Conservation (phyloP, 37 sponge, comb jelly and placozoan genomes). For the Tethya wilhelma region DNA sequence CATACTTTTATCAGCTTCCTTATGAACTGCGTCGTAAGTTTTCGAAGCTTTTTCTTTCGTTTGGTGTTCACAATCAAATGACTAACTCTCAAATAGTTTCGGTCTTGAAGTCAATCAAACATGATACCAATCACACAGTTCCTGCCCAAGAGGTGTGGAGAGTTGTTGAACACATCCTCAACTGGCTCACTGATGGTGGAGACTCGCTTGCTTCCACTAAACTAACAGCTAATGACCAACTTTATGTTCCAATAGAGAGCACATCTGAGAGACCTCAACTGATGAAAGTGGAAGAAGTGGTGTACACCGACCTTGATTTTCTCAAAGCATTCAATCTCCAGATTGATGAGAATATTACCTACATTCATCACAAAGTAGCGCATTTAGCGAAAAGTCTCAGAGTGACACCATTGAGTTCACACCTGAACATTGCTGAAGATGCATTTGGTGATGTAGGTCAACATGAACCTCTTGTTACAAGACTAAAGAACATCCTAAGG, state of each 20-base stretch:
- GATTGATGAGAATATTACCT: background rate
- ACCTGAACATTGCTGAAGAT: constrained; percentile 55
- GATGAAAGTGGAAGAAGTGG: constrained; percentile 11
- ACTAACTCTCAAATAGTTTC: background rate
- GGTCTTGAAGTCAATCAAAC: background rate
- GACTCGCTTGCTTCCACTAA: background rate
- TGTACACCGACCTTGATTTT: constrained; percentile 37
- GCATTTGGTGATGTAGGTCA: constrained; percentile 70
- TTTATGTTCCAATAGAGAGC: constrained; percentile 45
- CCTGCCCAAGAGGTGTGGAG: constrained; percentile 16
- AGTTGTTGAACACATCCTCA: constrained; percentile 30
- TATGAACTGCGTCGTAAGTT: background rate
- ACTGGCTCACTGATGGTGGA: constrained; percentile 47
- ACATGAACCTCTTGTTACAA: constrained; percentile 62
- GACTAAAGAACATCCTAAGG: constrained; percentile 70
- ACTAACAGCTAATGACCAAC: background rate
- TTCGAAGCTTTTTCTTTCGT: background rate
- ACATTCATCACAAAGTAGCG: constrained; percentile 11
- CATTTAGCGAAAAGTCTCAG: constrained; percentile 20
- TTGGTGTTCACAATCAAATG: background rate
- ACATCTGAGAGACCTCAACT: constrained; percentile 14
- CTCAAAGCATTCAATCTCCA: constrained; percentile 1
- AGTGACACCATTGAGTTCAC: constrained; percentile 37
- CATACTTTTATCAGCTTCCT: background rate
- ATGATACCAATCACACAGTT: background rate